A percentile compares a stretch with the other conserved stretches of the same genome.
phyloP scores from a whole-genome alignment of 2,888 invertebrate species.

The Ectemnius continuus region DNA sequence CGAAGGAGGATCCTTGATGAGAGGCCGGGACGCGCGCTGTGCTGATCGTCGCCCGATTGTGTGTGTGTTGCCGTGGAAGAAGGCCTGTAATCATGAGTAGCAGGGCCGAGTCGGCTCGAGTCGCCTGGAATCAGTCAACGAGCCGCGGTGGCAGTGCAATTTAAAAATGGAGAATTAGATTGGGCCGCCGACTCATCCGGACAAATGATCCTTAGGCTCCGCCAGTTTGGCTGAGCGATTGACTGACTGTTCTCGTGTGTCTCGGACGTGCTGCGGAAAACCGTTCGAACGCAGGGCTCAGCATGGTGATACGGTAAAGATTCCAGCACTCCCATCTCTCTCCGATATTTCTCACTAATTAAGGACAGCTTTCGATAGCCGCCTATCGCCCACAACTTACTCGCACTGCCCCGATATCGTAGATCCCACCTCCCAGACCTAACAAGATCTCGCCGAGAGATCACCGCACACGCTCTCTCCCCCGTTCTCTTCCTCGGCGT shows the following conservation, averaged over 20 bases:
- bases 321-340: conserved; percentile 29
- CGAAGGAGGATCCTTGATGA: not conserved
- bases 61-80: not conserved
- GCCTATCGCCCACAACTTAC: conserved; percentile 31
- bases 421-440: not conserved
- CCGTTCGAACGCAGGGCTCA: conserved; percentile 74
- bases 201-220: conserved; percentile 52
- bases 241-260: conserved; percentile 58
- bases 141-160: conserved; percentile 48
- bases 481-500: too few species aligned
- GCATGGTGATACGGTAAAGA: conserved; percentile 76
- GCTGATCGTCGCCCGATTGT: not conserved
- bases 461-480: not conserved
- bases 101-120: conserved; percentile 39
- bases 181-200: conserved; percentile 33
- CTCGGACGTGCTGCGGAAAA: conserved; percentile 68
- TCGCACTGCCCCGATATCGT: not conserved
- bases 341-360: conserved; percentile 38
- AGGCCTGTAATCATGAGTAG: conserved; percentile 38
- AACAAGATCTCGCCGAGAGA: not conserved
- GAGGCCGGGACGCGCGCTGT: not conserved
- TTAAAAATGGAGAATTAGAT: conserved; percentile 54
- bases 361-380: conserved; percentile 9
- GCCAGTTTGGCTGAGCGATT: conserved; percentile 38
- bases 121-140: conserved; percentile 32